Percentiles rank a stretch among this genome's conserved stretches.
phyloP scores from a whole-genome alignment of 1,140 invertebrate species.

The Tachypleus tridentatus region DNA sequence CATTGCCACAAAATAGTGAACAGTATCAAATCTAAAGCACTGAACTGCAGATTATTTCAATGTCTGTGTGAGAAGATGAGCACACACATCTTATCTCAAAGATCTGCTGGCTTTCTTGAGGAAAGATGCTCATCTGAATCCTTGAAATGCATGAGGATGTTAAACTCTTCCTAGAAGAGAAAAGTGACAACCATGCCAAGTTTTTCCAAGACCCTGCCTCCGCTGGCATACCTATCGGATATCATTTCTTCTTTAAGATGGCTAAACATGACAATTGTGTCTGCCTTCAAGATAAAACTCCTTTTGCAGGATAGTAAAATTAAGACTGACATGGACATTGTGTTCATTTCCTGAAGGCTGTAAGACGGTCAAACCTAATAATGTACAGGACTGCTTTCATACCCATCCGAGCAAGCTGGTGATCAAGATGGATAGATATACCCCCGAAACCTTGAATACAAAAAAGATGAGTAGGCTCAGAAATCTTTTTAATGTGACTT shows the following conservation, averaged over 20 bases:
- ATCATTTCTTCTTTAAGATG: conserved; percentile 9
- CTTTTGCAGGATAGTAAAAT: conserved; percentile 6
- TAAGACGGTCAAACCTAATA: conserved; percentile 6
- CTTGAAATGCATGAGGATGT: conserved; percentile 10
- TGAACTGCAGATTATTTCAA: conserved; percentile 10
- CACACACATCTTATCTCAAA: conserved; percentile 8
- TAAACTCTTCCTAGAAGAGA: conserved; percentile 7
- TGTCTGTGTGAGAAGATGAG: conserved; percentile 5
- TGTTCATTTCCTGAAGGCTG: conserved; percentile 8
- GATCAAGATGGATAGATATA: conserved; percentile 2
- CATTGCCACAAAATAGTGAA: too few relatives aligned
- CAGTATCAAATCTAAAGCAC: conserved; percentile 10
- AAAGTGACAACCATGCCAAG: conserved; percentile 3
- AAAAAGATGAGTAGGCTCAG: conserved; percentile 2
- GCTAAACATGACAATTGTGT: conserved; percentile 9
- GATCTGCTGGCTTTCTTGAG: conserved; percentile 10
- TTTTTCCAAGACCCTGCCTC: conserved; percentile 5
- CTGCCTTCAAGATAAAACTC: conserved; percentile 9
- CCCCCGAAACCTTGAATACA: conserved; percentile 2
- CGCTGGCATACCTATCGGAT: conserved; percentile 12
- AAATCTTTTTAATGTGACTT: conserved; percentile 5
- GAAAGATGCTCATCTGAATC: conserved; percentile 4
- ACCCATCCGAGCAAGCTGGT: conserved; percentile 1
- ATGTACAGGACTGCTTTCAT: background rate
- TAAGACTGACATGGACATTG: conserved; percentile 1